Base-by-base conservation (phyloP, 2,113 vertebrate species). In the Pterophyllum scalare region DNA sequence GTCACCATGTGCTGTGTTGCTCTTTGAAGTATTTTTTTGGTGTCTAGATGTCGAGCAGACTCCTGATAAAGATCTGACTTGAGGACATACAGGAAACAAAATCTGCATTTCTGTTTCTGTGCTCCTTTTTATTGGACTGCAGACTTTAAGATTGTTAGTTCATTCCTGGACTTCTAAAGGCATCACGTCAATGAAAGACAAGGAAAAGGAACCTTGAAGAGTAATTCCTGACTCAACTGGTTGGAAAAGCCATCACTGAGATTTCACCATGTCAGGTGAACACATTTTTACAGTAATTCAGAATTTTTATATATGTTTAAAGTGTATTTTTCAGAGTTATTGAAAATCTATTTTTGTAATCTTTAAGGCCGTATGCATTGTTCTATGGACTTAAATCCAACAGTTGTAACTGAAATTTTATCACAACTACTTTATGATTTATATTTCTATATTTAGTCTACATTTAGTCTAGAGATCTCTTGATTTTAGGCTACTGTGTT, bases 31-130 rank as follows among this genome's bases (percentile, higher is more conserved):
- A 64, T 14, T 64, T 40, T 40, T 38, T 31, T 64, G 61, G 11
- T 40, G 6, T 22, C 33, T 38, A 40, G 33, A 64, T 40, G n/a
- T 64, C 26, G 60, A 20, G 17, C 59, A 19, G 2, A 62, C 12
- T 14, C 12, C 35, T 82, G 91, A 93, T 94, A 92, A 92, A 1
- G 28, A 93, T 93, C 91, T 91, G 4, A 10, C 3, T 12, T 24
- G 24, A 13, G 79, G 67, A 62, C 31, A 1, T 12, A 87, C 89
- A 93, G 91, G 84, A 92, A 91, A 70, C 28, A 22, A 33, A 15
- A 84, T 17, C n/a, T 61, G 52, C 3, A 60, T 17, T 78, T 78
- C 59, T 83, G 17, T 76, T 52, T 79, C 22, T 84, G 6, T 79
- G 20, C 2, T 49, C 9, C 28, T 43, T 2, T 13, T 72, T 64